Base-by-base conservation (phyloP, 2,888 invertebrate genomes). In the Drepana falcataria region DNA sequence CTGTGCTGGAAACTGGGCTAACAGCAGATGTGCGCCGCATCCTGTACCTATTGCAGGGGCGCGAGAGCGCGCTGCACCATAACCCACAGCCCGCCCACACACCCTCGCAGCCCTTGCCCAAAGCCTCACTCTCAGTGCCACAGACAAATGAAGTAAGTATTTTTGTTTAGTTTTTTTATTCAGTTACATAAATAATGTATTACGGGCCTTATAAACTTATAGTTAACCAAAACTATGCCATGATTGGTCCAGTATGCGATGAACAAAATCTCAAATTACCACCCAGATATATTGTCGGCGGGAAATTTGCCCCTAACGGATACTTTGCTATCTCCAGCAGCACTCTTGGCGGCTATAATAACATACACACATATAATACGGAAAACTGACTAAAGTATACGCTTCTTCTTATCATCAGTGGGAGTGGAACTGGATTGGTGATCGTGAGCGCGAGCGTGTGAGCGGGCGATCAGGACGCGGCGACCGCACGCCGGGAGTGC, bases 1-100 rank as follows among this genome's bases (percentile, higher is more conserved):
- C 94, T 51, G 92, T 93, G 52, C 85, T 96, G 69, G 96, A 96
- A 79, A 93, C 92, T 59, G 94, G 94, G 44, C 93, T 96, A 70
- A 94, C 94, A 35, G 88, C 93, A 5, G 96, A 96, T 76, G 94
- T 96, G 65, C 93, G 94, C 64, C 91, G 94, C 61, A 96, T 96
- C 60, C 86, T 96, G 70, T 92, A 92, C 53, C 81, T 95, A 63
- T 84, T 95, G 56, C 93, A 94, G 71, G 89, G 93, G 21, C 82
- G 87, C 21, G 87, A 88, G 35, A 65, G 52, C 48, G 57, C 66
- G 33, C 53, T 67, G 9, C 78, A 77, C 35, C 81, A 81, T 60
- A 82, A 75, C 59, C 58, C 70, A 56, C 84, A 75, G 53, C 77
- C 76, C 35, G 85, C 79, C 34, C 83, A 88, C 64, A 84, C 86